These are phyloP conservation scores for Schizothorax lantsangensis DNA, from an alignment of 2,797 vertebrate genomes.

Conservation along the genomic window DNA sequence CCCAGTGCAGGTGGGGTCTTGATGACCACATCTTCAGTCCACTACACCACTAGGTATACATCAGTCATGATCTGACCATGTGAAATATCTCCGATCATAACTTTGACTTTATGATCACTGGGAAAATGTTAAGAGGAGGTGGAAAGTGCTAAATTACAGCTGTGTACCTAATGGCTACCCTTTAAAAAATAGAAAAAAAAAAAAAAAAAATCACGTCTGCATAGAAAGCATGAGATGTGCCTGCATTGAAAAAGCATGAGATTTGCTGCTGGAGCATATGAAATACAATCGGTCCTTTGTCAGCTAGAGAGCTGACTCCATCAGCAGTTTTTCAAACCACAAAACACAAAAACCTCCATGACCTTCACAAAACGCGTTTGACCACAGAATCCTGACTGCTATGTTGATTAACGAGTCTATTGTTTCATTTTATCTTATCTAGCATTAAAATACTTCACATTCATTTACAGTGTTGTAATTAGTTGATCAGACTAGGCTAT, in stretches of 20 bases:
- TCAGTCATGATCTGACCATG: neutral
- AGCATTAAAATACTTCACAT: neutral
- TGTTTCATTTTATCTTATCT: conserved; percentile 6
- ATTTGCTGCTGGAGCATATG: conserved; percentile 72
- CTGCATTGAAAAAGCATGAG: conserved; percentile 58
- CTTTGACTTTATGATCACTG: conserved; percentile 51
- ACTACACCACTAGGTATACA: neutral
- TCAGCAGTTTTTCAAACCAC: conserved; percentile 71
- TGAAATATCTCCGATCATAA: conserved; percentile 52
- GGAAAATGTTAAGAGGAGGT: conserved; percentile 44
- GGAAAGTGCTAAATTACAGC: conserved; percentile 63
- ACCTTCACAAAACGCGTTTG: conserved; percentile 44
- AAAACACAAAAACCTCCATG: conserved; percentile 59
- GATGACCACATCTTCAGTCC: neutral
- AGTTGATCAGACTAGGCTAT: neutral
- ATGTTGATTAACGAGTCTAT: conserved; percentile 12
- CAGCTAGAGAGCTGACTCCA: conserved; percentile 67
- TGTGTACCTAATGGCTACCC: conserved; percentile 53
- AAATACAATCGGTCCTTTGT: conserved; percentile 76
- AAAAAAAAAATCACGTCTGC: conserved; percentile 59
- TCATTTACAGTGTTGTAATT: neutral
- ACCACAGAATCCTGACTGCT: conserved; percentile 13
- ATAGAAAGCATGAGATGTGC: conserved; percentile 39
- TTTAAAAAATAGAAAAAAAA: conserved; percentile 62
- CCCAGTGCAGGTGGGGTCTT: neutral